Evolutionary conservation across 2,888 invertebrate genomes (phyloP).

Genomic region (Chrysolina haemoptera): DNA sequence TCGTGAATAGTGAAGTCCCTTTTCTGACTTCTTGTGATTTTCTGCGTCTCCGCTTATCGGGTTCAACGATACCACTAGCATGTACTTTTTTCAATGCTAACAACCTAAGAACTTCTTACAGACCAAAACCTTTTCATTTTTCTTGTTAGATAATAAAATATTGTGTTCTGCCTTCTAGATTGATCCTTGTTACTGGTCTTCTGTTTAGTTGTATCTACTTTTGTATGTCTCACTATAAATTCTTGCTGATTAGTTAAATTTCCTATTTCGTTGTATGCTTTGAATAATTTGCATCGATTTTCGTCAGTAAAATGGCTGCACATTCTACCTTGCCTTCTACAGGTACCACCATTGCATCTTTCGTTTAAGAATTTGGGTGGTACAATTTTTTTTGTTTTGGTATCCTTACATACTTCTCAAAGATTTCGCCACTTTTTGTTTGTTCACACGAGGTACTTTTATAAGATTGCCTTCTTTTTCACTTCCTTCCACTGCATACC

Average conservation of each 20-base stretch:
- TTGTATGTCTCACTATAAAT: conserved; percentile 23
- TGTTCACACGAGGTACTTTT: conserved; percentile 1
- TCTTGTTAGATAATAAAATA: not conserved
- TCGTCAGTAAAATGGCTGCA: not conserved
- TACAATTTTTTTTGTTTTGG: conserved; percentile 17
- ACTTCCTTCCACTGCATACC: conserved; percentile 23
- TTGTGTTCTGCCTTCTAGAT: conserved; percentile 1
- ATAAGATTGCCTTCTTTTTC: conserved; percentile 13
- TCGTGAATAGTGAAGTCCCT: not conserved
- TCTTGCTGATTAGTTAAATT: conserved; percentile 17
- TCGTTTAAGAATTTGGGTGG: conserved; percentile 1
- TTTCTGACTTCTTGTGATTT: not conserved
- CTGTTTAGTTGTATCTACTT: conserved; percentile 13
- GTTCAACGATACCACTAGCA: not conserved
- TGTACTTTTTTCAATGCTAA: not conserved
- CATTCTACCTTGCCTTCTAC: conserved; percentile 10
- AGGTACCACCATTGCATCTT: conserved; percentile 18
- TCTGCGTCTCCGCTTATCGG: not conserved
- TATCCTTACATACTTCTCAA: conserved; percentile 1
- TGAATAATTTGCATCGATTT: not conserved
- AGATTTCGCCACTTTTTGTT: conserved; percentile 21
- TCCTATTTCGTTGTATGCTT: conserved; percentile 19
- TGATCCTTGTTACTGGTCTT: not conserved
- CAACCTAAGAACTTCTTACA: not conserved
- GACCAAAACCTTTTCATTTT: conserved; percentile 1